Percentiles rank a stretch among this genome's conserved stretches.
Conservation (phyloP, 2,113 vertebrate genomes). For the Lepus europaeus region DNA sequence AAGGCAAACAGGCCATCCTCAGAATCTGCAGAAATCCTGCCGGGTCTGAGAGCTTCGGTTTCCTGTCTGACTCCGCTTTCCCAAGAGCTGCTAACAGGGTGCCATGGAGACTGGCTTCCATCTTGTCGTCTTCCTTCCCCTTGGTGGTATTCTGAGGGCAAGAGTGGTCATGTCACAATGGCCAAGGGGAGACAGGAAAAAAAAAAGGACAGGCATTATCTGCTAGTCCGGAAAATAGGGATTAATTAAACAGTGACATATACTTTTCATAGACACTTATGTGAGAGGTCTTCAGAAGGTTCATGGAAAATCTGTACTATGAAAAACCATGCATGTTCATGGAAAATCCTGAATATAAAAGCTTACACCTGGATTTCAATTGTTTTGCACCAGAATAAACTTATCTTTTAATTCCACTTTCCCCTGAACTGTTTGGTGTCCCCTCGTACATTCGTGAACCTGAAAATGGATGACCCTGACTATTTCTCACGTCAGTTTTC, state of each 20-base stretch:
- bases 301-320: too few relatives aligned
- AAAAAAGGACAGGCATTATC: background rate
- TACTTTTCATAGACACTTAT: background rate
- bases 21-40: background rate
- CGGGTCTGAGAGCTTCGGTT: background rate
- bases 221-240: slow-evolving; percentile 2
- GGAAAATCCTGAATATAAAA: too few relatives aligned
- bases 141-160: background rate
- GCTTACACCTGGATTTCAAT: too few relatives aligned
- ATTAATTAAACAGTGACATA: background rate
- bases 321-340: too few relatives aligned
- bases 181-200: background rate
- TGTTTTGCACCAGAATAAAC: too few relatives aligned
- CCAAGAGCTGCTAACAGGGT: background rate
- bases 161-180: background rate
- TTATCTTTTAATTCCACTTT: too few relatives aligned
- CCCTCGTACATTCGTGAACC: background rate
- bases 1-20: background rate
- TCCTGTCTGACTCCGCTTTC: background rate
- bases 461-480: background rate
- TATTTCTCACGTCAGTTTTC: background rate
- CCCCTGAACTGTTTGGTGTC: too few relatives aligned
- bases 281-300: too few relatives aligned
- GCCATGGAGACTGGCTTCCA: background rate
- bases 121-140: background rate